phyloP scores from a whole-genome alignment of 2,113 vertebrate species.

The Typhlomys cinereus region DNA sequence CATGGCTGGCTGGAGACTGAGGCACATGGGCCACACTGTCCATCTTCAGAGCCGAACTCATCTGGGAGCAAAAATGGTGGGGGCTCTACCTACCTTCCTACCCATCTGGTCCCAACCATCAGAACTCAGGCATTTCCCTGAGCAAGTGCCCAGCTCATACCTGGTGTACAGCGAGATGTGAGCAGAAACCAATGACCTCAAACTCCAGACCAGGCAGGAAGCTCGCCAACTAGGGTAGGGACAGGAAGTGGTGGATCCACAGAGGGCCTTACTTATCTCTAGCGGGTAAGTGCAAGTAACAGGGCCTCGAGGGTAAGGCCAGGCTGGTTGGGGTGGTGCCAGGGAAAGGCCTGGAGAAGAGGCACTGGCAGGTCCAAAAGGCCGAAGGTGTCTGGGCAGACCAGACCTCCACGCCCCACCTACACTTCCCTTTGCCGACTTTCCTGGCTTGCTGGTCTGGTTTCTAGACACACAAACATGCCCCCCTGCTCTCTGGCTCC shows the following conservation, averaged over 20 bases:
- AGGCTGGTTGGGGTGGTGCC: not conserved
- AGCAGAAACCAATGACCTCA: constrained; percentile 93
- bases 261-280: not conserved
- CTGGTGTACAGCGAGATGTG: constrained; percentile 97
- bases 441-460: not conserved
- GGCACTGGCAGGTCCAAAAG: not conserved
- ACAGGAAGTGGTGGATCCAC: not conserved
- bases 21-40: constrained; percentile 96
- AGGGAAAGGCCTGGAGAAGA: not conserved
- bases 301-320: not conserved
- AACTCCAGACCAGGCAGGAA: constrained; percentile 96
- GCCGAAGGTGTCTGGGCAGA: not conserved
- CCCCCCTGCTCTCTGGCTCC: not conserved
- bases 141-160: constrained; percentile 75
- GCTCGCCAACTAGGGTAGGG: constrained; percentile 91
- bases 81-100: no score
- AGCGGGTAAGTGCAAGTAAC: not conserved
- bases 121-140: no score
- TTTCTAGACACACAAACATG: fast-evolving
- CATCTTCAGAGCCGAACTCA: constrained; percentile 94
- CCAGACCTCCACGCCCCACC: not conserved
- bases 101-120: not conserved
- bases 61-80: constrained; percentile 81
- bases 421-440: no score
- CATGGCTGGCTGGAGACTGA: constrained; percentile 94